Evolutionary conservation across 2,888 invertebrate genomes (phyloP).

Genomic region (Drosophila nr. medialis): DNA sequence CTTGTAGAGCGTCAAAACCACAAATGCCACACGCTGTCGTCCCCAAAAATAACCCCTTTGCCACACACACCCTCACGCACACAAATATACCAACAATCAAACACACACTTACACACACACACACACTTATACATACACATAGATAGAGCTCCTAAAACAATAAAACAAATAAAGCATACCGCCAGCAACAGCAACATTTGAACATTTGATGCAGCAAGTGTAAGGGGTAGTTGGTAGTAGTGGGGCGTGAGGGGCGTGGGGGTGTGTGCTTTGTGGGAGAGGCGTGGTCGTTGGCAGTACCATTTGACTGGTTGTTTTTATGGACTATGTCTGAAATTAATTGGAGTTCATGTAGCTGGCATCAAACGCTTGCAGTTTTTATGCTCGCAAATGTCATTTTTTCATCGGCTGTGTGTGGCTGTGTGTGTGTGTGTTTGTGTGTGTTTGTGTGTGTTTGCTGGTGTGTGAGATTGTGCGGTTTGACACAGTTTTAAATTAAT

Average conservation of each 20-base stretch:
- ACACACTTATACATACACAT: constrained; percentile 2
- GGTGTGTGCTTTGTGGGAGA: background rate
- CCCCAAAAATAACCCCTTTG: background rate
- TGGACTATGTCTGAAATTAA: constrained; percentile 78
- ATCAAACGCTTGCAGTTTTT: constrained; percentile 65
- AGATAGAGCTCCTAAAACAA: constrained; percentile 55
- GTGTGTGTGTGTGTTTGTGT: background rate
- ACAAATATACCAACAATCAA: background rate
- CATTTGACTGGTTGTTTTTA: constrained; percentile 72
- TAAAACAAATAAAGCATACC: constrained; percentile 77
- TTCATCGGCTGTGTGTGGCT: background rate
- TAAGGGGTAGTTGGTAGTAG: background rate
- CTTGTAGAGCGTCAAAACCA: constrained; percentile 78
- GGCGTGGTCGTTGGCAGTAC: constrained; percentile 35
- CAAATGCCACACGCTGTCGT: constrained; percentile 78
- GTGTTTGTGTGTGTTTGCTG: constrained; percentile 11
- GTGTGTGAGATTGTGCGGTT: constrained; percentile 63
- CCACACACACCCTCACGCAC: background rate
- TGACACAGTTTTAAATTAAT: constrained; percentile 79
- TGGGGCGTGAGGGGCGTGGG: background rate
- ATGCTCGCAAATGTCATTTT: constrained; percentile 41
- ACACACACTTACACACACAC: background rate
- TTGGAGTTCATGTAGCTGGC: constrained; percentile 74
- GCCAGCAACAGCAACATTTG: constrained; percentile 55
- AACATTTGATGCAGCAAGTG: constrained; percentile 67